These are phyloP conservation scores for Azorinus chamasolen DNA, from an alignment of 2,888 invertebrate species.

Conservation along the genomic window DNA sequence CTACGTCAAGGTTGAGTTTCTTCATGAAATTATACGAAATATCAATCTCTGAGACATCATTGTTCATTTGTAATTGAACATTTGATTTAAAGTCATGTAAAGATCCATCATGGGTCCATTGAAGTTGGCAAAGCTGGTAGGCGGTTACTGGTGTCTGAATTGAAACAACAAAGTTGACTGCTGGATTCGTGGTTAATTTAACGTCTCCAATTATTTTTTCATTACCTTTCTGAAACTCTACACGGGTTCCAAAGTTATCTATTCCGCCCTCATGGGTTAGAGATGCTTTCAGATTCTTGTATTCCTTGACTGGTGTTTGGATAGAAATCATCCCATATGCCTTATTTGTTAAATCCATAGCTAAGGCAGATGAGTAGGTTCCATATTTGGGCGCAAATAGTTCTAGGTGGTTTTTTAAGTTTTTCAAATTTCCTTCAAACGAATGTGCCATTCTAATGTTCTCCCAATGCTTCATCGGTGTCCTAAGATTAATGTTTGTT, in stretches of 20 bases:
- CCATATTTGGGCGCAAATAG: conserved; percentile 25
- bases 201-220: conserved; percentile 20
- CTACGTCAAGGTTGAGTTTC: conserved; percentile 47
- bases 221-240: conserved; percentile 28
- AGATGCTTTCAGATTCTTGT: conserved; percentile 26
- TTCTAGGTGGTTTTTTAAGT: conserved; percentile 32
- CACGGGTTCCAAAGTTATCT: conserved; percentile 22
- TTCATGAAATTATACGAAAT: conserved; percentile 17
- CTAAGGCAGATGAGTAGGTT: conserved; percentile 17
- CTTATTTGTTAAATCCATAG: conserved; percentile 5
- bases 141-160: conserved; percentile 36
- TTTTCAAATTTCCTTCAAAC: conserved; percentile 24
- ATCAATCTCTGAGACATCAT: conserved; percentile 40
- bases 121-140: conserved; percentile 19
- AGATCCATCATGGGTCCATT: conserved; percentile 37
- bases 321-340: conserved; percentile 9
- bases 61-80: conserved; percentile 42
- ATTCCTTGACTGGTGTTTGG: conserved; percentile 46
- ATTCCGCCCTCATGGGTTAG: conserved; percentile 36
- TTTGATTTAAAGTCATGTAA: conserved; percentile 38
- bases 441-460: conserved; percentile 23
- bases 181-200: conserved; percentile 25
- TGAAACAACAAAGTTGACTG: conserved; percentile 21
- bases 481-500: conserved; percentile 24
- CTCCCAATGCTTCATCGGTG: conserved; percentile 28